Conservation (phyloP, 2,888 invertebrate genomes). For the Amiota communis region DNA sequence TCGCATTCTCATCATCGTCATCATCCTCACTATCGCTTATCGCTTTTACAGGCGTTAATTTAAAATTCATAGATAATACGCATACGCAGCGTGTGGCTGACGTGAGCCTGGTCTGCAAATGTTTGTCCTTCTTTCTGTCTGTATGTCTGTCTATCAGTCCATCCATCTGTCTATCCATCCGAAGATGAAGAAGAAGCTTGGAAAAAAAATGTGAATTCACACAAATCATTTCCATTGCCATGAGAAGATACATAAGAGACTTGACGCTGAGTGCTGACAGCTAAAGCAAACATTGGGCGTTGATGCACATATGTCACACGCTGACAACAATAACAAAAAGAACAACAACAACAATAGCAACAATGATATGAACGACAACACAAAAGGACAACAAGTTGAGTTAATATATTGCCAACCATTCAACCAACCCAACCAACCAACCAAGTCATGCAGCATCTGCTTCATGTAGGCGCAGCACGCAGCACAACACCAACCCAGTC, state of each 20-base stretch:
- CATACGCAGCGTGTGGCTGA: conserved; percentile 56
- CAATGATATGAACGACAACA: conserved; percentile 3
- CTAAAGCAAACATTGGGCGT: conserved; percentile 60
- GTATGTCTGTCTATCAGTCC: no score
- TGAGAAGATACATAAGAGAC: not conserved
- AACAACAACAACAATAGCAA: conserved; percentile 8
- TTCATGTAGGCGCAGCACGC: conserved; percentile 17
- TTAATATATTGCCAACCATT: conserved; percentile 17
- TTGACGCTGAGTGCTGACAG: conserved; percentile 41
- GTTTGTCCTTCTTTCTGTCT: no score
- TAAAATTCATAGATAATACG: conserved; percentile 50
- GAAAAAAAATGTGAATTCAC: conserved; percentile 14
- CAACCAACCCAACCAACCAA: not conserved
- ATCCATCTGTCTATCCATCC: no score
- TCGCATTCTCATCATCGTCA: not conserved
- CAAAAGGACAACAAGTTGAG: conserved; percentile 26
- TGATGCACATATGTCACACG: conserved; percentile 69
- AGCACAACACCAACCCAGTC: not conserved
- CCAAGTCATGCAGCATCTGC: not conserved
- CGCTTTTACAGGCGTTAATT: conserved; percentile 19
- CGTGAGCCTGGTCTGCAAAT: not conserved
- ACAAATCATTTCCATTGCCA: conserved; percentile 24
- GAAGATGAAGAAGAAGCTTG: no score
- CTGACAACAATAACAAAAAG: conserved; percentile 61
- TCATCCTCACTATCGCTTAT: conserved; percentile 12